phyloP scores from a whole-genome alignment of 2,113 vertebrate species.

The Azemiops feae region DNA sequence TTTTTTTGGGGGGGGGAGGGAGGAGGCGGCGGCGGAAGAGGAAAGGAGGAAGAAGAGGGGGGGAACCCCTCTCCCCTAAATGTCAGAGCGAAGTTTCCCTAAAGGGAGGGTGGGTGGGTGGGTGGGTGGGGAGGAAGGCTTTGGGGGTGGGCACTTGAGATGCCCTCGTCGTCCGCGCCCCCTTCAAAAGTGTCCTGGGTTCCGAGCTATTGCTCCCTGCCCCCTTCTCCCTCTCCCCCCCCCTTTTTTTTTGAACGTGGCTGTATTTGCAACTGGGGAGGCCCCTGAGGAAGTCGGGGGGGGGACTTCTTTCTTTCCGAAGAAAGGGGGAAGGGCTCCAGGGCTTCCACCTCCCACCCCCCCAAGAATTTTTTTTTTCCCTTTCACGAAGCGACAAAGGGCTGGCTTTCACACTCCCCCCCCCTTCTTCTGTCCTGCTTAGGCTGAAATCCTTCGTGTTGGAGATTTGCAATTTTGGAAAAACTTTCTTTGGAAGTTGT shows the following conservation, averaged over 20 bases:
- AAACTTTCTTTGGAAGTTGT: not conserved
- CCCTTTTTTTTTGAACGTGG: not conserved
- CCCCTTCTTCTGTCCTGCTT: not conserved
- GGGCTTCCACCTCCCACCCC: fast-evolving
- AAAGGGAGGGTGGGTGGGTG: not conserved
- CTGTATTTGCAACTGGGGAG: not conserved
- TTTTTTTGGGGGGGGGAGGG: too few relatives aligned
- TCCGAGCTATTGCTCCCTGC: not conserved
- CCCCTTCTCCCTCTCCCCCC: fast-evolving
- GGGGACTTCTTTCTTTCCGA: not conserved
- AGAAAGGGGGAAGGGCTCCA: not conserved
- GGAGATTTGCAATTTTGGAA: not conserved
- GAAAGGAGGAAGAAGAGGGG: not conserved
- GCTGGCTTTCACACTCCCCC: not conserved
- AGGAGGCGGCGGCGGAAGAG: not conserved
- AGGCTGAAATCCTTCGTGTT: not conserved
- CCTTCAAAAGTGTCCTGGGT: not conserved
- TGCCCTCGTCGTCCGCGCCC: not conserved
- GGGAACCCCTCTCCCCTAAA: not conserved
- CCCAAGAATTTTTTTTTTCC: not conserved
- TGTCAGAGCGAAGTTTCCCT: not conserved
- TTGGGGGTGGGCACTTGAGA: not conserved
- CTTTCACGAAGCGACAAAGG: not conserved
- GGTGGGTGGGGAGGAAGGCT: not conserved
- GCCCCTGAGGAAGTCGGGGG: not conserved